phyloP scores from a whole-genome alignment of 2,888 invertebrate species.

The Dolichomitus sp. region DNA sequence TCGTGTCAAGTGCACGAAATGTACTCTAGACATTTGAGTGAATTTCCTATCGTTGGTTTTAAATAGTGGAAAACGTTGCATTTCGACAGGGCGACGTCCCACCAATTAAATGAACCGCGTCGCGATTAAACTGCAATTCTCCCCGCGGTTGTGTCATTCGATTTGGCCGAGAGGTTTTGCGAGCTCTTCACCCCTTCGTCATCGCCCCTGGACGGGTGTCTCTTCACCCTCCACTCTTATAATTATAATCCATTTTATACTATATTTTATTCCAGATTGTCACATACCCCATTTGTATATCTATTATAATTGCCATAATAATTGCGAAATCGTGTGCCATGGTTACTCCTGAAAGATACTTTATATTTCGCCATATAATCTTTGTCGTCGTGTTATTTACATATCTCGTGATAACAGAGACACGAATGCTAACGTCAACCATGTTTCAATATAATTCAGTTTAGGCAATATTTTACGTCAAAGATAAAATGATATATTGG shows the following conservation, averaged over 20 bases:
- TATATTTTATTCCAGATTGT: constrained; percentile 85
- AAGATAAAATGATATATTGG: background rate
- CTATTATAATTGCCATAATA: constrained; percentile 32
- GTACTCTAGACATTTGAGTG: background rate
- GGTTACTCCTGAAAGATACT: constrained; percentile 17
- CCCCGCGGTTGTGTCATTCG: constrained; percentile 12
- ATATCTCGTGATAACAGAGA: background rate
- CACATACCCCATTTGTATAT: constrained; percentile 74
- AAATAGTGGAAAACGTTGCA: background rate
- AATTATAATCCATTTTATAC: constrained; percentile 82
- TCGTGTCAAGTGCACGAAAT: constrained; percentile 6
- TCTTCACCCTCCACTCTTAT: constrained; percentile 74
- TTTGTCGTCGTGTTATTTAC: constrained; percentile 52
- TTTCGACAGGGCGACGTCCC: background rate
- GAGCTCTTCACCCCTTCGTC: constrained; percentile 2
- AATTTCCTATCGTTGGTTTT: background rate
- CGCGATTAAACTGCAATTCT: background rate
- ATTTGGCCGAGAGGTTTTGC: constrained; percentile 27
- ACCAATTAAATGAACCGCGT: background rate
- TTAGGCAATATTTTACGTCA: background rate
- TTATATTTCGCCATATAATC: constrained; percentile 32
- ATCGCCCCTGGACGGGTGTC: background rate
- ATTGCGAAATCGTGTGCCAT: constrained; percentile 47
- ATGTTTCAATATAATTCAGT: background rate
- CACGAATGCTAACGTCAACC: background rate